phyloP scores from a whole-genome alignment of 2,888 invertebrate species.

The Protula sp. region DNA sequence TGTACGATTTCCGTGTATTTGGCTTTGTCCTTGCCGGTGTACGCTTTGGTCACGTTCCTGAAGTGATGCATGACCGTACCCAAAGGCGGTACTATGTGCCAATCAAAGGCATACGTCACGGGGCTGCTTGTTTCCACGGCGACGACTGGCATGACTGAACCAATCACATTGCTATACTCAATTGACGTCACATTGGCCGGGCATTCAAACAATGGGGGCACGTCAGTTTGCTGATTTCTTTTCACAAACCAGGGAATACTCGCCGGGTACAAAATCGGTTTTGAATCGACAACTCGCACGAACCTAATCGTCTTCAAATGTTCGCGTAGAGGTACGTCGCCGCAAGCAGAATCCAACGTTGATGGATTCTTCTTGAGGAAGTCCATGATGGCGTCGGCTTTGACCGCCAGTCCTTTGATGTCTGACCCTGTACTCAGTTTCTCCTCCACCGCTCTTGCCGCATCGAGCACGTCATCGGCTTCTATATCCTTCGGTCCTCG shows the following conservation, averaged over 20 bases:
- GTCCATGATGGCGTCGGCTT: constrained; percentile 23
- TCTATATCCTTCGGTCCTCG: constrained; percentile 23
- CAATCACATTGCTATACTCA: constrained; percentile 12
- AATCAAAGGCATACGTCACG: constrained; percentile 14
- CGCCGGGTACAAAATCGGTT: constrained; percentile 18
- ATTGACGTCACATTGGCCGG: constrained; percentile 19
- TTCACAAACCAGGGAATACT: constrained; percentile 8
- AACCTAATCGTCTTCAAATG: constrained; percentile 18
- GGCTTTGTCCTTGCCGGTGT: constrained; percentile 17
- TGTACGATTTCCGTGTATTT: constrained; percentile 17
- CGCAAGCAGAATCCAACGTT: constrained; percentile 10
- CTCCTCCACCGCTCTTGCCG: constrained; percentile 17
- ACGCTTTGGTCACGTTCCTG: constrained; percentile 16
- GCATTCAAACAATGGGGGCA: constrained; percentile 7
- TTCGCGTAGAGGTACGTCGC: constrained; percentile 12
- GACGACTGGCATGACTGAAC: constrained; percentile 24
- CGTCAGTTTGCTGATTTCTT: too few species aligned
- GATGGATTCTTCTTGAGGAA: constrained; percentile 15
- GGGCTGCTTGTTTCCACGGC: constrained; percentile 7
- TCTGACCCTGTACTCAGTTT: too few species aligned
- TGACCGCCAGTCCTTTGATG: constrained; percentile 4
- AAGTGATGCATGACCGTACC: constrained; percentile 18
- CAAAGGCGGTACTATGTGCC: constrained; percentile 14
- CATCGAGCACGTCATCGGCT: constrained; percentile 24
- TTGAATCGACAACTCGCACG: constrained; percentile 14